phyloP scores from a whole-genome alignment of 1,140 invertebrate species.

The Brachionus koreanus region DNA sequence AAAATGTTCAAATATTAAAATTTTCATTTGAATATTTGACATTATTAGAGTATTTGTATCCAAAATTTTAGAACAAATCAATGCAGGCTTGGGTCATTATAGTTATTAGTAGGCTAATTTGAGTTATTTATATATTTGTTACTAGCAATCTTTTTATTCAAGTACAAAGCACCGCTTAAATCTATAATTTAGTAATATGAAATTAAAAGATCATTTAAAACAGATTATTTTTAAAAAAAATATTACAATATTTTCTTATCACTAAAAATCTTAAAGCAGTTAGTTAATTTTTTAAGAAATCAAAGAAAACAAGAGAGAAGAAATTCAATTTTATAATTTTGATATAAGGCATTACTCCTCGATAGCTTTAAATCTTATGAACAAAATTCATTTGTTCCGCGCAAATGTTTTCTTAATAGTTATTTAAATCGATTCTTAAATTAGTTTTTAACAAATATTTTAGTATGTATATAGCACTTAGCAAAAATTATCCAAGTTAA shows the following conservation, averaged over 20 bases:
- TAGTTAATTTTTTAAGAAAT: no score
- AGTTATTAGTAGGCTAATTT: background rate
- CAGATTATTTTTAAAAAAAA: background rate
- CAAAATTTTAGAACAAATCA: background rate
- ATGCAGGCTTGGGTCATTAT: background rate
- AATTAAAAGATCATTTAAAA: background rate
- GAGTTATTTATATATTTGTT: background rate
- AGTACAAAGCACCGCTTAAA: background rate
- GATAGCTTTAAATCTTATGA: background rate
- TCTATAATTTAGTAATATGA: background rate
- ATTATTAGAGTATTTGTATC: background rate
- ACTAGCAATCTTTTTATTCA: background rate
- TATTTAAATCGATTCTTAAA: background rate
- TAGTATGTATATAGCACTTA: background rate
- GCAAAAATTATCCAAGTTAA: background rate
- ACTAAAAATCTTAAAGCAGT: no score
- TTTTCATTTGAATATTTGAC: background rate
- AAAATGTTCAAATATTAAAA: background rate
- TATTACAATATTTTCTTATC: no score
- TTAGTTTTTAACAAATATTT: background rate
- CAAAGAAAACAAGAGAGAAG: background rate
- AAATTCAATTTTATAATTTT: background rate
- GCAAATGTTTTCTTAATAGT: background rate
- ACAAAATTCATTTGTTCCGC: background rate
- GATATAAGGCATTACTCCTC: background rate